Evolutionary conservation across 2,113 vertebrate species (phyloP), one percentile per base, ranked within the genome.

Genomic region (Chionodraco myersi): DNA sequence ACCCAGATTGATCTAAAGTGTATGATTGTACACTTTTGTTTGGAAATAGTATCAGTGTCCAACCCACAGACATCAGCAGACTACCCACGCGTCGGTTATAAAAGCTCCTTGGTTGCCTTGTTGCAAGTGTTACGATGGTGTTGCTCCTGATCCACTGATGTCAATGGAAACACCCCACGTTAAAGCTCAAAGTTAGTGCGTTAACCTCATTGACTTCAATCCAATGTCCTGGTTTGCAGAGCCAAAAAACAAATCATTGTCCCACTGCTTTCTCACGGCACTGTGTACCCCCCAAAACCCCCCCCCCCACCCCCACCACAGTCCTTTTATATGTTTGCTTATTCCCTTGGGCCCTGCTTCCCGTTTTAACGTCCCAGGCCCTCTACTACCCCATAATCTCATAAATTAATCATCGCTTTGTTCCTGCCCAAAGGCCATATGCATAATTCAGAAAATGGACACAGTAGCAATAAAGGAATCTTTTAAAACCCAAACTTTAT

Each of bases 401-500:
- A 57, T 85, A 57, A 77, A 85, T 80, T 54, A 74, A 68, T 57
- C 36, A 63, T 59, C 41, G 26, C 70, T 58, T 75, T 69, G 61
- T 73, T 73, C 21, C 0, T 13, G 41, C 61, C 30, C 30, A 65
- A 74, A 68, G 74, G 21, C 80, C 47, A 26, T 44, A 79, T 75
- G 36, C 34, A 74, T 67, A 64, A 79, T 78, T 72, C 62, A 84
- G 47, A 58, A 69, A 88, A 77, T 16, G 34, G 48, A 61, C 53
- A 59, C 45, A 7, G 36, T 1, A 21, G 51, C 66, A 54, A 44
- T 70, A 47, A 70, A 80, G 41, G 10, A 53, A 65, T 69, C 15
- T 14, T 59, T 63, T 63, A 65, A 65, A 70, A 60, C 3, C 34
- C 11, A 18, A 13, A 6, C 54, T 52, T 73, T 73, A 36, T 66